These are phyloP conservation scores for Sinopyrophorus schimmeli DNA, from an alignment of 2,888 invertebrate genomes.

Conservation along the genomic window DNA sequence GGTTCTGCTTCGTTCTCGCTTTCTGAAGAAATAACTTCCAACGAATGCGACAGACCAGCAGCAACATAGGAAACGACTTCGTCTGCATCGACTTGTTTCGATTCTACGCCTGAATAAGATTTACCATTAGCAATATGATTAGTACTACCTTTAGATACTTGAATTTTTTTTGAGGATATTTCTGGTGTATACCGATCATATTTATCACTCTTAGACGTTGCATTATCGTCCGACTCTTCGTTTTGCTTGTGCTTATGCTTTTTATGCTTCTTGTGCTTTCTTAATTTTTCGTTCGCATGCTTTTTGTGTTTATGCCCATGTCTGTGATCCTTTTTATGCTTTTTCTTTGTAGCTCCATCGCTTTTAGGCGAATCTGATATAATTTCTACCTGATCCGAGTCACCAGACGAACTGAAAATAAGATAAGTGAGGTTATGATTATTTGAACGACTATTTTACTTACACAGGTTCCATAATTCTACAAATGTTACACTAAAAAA, in stretches of 20 bases:
- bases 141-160: constrained; percentile 41
- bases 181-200: constrained; percentile 53
- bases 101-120: constrained; percentile 44
- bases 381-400: constrained; percentile 33
- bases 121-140: constrained; percentile 48
- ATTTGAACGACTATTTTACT: too few relatives aligned
- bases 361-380: constrained; percentile 26
- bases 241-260: constrained; percentile 61
- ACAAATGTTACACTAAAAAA: too few relatives aligned
- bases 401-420: constrained; percentile 34
- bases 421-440: too few relatives aligned
- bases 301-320: constrained; percentile 58
- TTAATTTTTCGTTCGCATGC: constrained; percentile 57
- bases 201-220: constrained; percentile 46
- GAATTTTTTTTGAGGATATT: constrained; percentile 41
- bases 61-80: constrained; percentile 58
- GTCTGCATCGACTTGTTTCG: constrained; percentile 54
- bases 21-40: constrained; percentile 71
- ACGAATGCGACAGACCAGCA: constrained; percentile 53
- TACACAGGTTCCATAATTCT: too few relatives aligned
- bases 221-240: constrained; percentile 53
- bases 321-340: constrained; percentile 67
- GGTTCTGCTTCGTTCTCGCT: constrained; percentile 67
- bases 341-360: constrained; percentile 57
- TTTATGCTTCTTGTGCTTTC: constrained; percentile 69